Base-by-base conservation (phyloP, 2,797 vertebrate species). In the Trachops cirrhosus region DNA sequence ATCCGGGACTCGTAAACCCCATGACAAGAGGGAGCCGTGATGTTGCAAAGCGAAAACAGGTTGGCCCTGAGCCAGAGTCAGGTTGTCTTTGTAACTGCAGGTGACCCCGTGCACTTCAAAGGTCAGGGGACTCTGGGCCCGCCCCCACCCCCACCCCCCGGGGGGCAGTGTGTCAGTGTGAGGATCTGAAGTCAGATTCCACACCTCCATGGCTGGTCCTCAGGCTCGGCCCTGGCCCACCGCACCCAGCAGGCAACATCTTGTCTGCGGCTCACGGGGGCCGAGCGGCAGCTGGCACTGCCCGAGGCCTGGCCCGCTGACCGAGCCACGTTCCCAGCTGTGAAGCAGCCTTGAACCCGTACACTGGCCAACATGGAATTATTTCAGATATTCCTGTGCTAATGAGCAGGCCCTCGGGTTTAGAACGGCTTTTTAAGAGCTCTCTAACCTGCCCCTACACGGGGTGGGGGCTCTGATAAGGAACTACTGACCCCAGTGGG, bases 191-290 rank as follows among this genome's bases (percentile, higher is more conserved):
- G 16, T 32, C 67, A 15, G 6, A 2, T 15, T 37, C 48, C 34
- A 1, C 19, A 9, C 71, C 29, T 1, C n/a, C 0, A 0, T 19
- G 71, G 41, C 54, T 0, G 5, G 26, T 19, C 19, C 1, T 6
- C 0, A 0, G 37, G 22, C 68, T 44, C 32, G 5, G 67, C 6
- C 64, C 44, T 10, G 1, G 41, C 3, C 2, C 6, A 41, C 32
- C 12, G 14, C 44, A 9, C 21, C 34, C 0, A 9, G 29, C 6
- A 41, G 41, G 41, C 6, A 3, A 15, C 6, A 9, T 3, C 4
- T 4, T 4, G 15, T 16, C 50, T 19, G 50, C 16, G 5, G 50
- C 50, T 50, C 50, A 18, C 5, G 32, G 4, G 15, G 14, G 52
- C 9, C 7, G 0, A 0, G 21, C 54, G 41, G 29, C 14, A 34